Base-by-base conservation (phyloP, 2,888 invertebrate species). In the Drosophila helvetica region DNA sequence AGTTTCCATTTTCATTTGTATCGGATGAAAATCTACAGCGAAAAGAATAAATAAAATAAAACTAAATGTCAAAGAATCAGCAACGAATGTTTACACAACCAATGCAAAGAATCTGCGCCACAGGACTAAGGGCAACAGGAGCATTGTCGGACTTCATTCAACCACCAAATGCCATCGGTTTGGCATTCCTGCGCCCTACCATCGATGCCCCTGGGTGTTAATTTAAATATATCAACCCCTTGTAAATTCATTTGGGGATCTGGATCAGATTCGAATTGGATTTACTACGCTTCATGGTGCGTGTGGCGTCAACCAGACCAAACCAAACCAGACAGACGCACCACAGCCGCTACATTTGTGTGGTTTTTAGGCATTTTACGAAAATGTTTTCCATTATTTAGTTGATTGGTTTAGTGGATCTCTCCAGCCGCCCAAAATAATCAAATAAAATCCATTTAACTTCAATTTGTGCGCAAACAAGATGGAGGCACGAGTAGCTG, bases 1-100 rank as follows among this genome's bases (percentile, higher is more conserved):
- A 82, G 73, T 70, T 75, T 82, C 73, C 67, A 80, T 83, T 76
- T 87, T 86, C 86, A 87, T 83, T 74, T 88, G 75, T 87, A 80
- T 70, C 71, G 75, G 38, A 86, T 85, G 86, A 85, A 82, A 72
- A 78, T 74, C 73, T 75, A 79, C 86, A 82, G 80, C 78, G 78
- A 79, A 79, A 85, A 38, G 15, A 38, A 38, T 38, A 38, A 38
- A 38, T 38, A 38, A 38, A 86, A 80, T 78, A 87, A 78, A 85
- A 86, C 70, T 78, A 65, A 86, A 80, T 83, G 76, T 80, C 78
- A 79, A 79, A 84, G 81, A 66, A 74, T 71, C 73, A 57, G 65
- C 30, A 17, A 27, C 45, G 51, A 27, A 57, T 51, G 43, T 53
- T 62, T 67, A 47, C 25, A 15, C 48, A 33, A 53, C 52, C 48